Percentiles rank a stretch among this genome's conserved stretches.
phyloP scores from a whole-genome alignment of 2,888 invertebrate genomes.

The Acanthacorydalis orientalis region DNA sequence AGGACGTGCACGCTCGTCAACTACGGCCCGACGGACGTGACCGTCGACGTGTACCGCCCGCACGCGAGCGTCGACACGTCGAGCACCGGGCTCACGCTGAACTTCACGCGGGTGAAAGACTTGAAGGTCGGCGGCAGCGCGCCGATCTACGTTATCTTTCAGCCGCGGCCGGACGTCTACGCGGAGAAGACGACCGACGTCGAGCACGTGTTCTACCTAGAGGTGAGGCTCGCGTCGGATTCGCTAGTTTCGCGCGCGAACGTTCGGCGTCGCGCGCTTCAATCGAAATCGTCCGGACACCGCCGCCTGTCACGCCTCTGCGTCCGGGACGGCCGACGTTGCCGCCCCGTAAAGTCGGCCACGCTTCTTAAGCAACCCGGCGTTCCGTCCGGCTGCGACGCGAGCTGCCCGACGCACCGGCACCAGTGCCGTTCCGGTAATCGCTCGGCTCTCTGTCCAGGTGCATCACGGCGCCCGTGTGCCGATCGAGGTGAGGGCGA shows the following conservation, averaged over 20 bases:
- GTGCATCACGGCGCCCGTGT: slow-evolving; percentile 40
- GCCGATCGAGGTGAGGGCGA: slow-evolving; percentile 35
- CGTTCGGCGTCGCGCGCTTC: no score
- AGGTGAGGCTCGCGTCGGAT: slow-evolving; percentile 22
- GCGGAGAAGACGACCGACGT: slow-evolving; percentile 28
- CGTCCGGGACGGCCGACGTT: no score
- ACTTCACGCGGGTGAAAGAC: slow-evolving; percentile 22
- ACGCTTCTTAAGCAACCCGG: no score
- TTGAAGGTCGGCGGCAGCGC: slow-evolving; percentile 31
- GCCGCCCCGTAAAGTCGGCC: no score
- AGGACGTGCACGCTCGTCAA: slow-evolving; percentile 32
- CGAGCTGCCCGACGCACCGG: no score
- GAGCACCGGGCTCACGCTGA: slow-evolving; percentile 19
- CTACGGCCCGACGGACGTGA: slow-evolving; percentile 34
- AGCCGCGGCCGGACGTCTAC: slow-evolving; percentile 29
- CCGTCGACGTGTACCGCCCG: slow-evolving; percentile 23
- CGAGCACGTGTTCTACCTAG: slow-evolving; percentile 28
- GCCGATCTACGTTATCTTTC: slow-evolving; percentile 32
- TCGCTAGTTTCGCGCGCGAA: slow-evolving; percentile 4
- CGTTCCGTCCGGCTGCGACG: no score
- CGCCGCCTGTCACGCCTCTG: no score
- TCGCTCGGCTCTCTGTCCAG: no score
- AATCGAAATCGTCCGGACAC: no score
- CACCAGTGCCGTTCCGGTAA: no score
- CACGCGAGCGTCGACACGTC: slow-evolving; percentile 11